Evolutionary conservation across 2,888 invertebrate species (phyloP).

Genomic region (Melanotus villosus): DNA sequence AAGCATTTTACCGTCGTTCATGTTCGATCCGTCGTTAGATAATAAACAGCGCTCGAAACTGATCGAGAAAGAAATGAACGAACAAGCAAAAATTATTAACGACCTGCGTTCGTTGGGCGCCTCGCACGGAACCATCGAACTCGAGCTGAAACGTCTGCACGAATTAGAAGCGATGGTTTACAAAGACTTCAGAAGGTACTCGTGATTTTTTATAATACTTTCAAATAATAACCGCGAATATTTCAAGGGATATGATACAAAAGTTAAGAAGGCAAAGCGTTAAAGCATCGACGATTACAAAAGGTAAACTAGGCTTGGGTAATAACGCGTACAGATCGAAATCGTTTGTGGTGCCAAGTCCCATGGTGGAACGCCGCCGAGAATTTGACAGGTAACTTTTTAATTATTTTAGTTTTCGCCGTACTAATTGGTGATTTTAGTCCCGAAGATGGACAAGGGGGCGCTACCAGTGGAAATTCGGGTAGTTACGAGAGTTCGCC

Average conservation of each 20-base stretch:
- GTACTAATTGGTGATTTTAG: slow-evolving; percentile 45
- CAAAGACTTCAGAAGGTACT: slow-evolving; percentile 91
- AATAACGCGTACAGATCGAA: slow-evolving; percentile 79
- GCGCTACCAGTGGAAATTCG: slow-evolving; percentile 71
- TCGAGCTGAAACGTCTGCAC: slow-evolving; percentile 91
- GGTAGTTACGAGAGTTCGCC: slow-evolving; percentile 83
- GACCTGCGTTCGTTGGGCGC: slow-evolving; percentile 90
- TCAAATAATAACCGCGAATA: no score
- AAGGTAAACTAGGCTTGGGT: slow-evolving; percentile 82
- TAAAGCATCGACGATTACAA: slow-evolving; percentile 79
- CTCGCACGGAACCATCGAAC: slow-evolving; percentile 90
- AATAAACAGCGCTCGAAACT: slow-evolving; percentile 90
- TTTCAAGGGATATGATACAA: slow-evolving; percentile 97
- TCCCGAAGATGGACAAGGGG: slow-evolving; percentile 71
- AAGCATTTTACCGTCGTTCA: slow-evolving; percentile 85
- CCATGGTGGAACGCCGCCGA: slow-evolving; percentile 73
- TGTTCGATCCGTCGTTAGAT: slow-evolving; percentile 85
- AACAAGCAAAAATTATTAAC: slow-evolving; percentile 95
- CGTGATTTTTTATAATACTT: no score
- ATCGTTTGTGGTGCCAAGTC: slow-evolving; percentile 82
- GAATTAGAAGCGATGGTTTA: slow-evolving; percentile 95
- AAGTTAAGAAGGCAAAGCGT: slow-evolving; percentile 88
- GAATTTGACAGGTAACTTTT: slow-evolving; percentile 36
- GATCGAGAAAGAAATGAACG: slow-evolving; percentile 97
- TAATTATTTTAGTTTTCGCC: slow-evolving; percentile 23